Base-by-base conservation (phyloP, 2,797 vertebrate genomes). In the Periophthalmus magnuspinnatus region DNA sequence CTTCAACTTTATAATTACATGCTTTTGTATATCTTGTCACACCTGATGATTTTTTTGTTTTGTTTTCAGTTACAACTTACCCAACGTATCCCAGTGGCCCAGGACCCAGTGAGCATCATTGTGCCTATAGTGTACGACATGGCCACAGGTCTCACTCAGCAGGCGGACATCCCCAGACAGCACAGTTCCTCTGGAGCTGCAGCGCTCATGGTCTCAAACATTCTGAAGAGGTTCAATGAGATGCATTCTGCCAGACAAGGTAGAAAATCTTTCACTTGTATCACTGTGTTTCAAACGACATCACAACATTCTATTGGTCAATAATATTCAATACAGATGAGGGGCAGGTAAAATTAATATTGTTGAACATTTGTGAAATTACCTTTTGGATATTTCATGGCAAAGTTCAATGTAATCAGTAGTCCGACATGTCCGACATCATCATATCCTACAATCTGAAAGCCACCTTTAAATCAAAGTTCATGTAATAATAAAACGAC, bases 61-160 rank as follows among this genome's bases (percentile, higher is more conserved):
- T 36, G 17, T 24, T 32, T 48, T 28, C 92, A 99, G 98, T 93
- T 99, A 86, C 98, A 99, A 89, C 93, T 99, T 83, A 99, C 97
- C 75, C 98, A 99, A 93, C 96, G 98, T 81, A 90, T 96, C 38
- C 92, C 95, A 2, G 95, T 95, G 77, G 94, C 96, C 61, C 96
- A 97, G 92, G 98, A 99, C 81, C 95, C 96, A 56, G 89, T 98
- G 88, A 99, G 93, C 93, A 99, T 99, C 86, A 99, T 99, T 65
- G 98, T 99, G 65, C 98, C 98, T 73, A 99, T 99, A 70, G 98
- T 99, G 89, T 99, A 99, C 76, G 98, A 99, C 89, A 99, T 99
- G 97, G 96, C 97, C 84, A 97, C 96, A 10, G 96, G 97, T 69
- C 95, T 97, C 79, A 99, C 98, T 0, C 98, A 99, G 89, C 98